These are phyloP conservation scores for Trichacis sp. DNA, from an alignment of 2,888 invertebrate species.

Conservation along the genomic window DNA sequence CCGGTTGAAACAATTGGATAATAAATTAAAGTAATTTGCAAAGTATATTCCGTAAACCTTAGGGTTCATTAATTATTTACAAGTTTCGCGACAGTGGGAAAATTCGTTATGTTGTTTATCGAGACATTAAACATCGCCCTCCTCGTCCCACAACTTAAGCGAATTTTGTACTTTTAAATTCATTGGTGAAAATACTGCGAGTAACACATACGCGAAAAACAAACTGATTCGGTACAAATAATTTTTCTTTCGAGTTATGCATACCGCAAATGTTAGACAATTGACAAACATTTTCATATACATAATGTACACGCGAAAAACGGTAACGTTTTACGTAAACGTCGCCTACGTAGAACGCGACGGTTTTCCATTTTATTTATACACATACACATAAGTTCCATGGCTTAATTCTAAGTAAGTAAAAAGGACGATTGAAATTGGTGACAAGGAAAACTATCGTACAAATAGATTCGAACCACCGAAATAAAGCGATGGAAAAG, in stretches of 20 bases:
- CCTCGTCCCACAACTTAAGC: constrained; percentile 15
- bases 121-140: constrained; percentile 19
- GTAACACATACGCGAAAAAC: constrained; percentile 21
- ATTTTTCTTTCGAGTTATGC: constrained; percentile 7
- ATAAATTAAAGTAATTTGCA: too few relatives aligned
- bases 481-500: constrained; percentile 8
- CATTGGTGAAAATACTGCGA: constrained; percentile 29
- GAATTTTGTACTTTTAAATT: constrained; percentile 27
- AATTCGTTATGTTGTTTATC: background rate
- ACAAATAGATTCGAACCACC: constrained; percentile 15
- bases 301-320: constrained; percentile 39
- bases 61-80: background rate
- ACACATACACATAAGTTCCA: constrained; percentile 2
- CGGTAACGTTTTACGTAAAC: constrained; percentile 32
- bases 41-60: background rate
- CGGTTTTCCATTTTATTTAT: constrained; percentile 31
- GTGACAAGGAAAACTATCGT: constrained; percentile 20
- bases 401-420: constrained; percentile 10
- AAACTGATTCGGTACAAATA: constrained; percentile 13
- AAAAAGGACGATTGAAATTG: constrained; percentile 9
- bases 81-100: background rate
- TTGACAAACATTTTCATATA: constrained; percentile 35
- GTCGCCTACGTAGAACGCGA: constrained; percentile 27
- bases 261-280: constrained; percentile 16
- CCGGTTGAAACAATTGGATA: too few relatives aligned